These are phyloP conservation scores for Thysanoteuthis rhombus DNA, from an alignment of 2,888 invertebrate species.

Conservation along the genomic window DNA sequence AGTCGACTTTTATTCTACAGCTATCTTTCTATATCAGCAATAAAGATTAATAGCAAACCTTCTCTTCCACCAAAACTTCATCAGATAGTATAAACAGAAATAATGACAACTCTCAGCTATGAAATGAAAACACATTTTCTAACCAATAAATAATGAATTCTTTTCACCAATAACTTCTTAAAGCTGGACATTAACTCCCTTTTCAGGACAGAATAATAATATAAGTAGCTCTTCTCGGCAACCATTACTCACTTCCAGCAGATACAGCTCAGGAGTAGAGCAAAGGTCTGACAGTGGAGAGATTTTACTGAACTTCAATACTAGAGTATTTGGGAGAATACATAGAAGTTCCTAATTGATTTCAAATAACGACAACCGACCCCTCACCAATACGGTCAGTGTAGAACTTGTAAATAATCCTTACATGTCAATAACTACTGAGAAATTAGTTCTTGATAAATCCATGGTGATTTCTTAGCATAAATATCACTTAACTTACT, in stretches of 20 bases:
- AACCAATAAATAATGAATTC: not conserved
- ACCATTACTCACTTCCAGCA: not conserved
- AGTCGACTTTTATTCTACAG: not conserved
- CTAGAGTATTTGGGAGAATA: too few relatives aligned
- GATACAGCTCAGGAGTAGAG: not conserved
- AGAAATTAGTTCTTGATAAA: not conserved
- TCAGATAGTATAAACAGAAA: not conserved
- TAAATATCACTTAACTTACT: not conserved
- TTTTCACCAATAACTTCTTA: not conserved
- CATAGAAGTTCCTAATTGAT: not conserved
- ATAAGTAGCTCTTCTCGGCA: not conserved
- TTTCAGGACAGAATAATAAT: not conserved
- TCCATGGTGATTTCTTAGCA: not conserved
- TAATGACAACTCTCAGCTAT: not conserved
- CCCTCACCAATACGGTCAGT: not conserved
- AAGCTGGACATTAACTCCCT: not conserved
- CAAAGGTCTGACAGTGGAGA: not conserved
- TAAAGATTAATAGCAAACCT: not conserved
- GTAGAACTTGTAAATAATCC: too few relatives aligned
- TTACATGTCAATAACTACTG: not conserved
- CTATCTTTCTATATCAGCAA: not conserved
- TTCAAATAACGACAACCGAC: not conserved
- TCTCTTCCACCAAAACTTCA: too few relatives aligned
- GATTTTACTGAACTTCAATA: not conserved
- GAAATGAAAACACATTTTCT: constrained; percentile 12